phyloP scores from a whole-genome alignment of 2,888 invertebrate species.

The Pseudococcus longispinus region DNA sequence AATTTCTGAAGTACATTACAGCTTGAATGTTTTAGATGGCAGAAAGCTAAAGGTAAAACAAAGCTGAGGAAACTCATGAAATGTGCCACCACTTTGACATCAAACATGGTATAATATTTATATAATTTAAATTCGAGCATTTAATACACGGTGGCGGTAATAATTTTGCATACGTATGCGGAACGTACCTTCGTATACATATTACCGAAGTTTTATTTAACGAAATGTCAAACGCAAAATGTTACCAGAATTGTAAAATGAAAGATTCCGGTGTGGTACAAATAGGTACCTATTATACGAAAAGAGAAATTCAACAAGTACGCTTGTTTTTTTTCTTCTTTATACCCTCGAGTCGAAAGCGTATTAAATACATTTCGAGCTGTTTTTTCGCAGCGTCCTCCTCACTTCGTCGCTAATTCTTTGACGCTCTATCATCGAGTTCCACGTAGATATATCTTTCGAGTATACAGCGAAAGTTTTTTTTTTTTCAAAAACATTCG shows the following conservation, averaged over 20 bases:
- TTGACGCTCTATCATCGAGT: not conserved
- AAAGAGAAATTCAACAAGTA: constrained; percentile 15
- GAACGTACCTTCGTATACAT: not conserved
- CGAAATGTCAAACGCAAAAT: not conserved
- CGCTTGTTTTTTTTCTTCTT: not conserved
- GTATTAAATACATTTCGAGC: not conserved
- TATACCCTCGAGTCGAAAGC: not conserved
- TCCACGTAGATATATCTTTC: not conserved
- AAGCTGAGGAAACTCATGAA: not conserved
- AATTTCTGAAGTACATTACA: not conserved
- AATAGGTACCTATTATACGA: not conserved
- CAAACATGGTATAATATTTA: not conserved
- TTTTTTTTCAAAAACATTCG: not conserved
- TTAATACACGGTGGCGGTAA: not conserved
- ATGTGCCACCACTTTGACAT: not conserved
- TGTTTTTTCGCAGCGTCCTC: not conserved
- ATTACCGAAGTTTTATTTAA: not conserved
- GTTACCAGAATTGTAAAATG: not conserved
- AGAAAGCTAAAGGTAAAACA: not conserved
- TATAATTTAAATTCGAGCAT: not conserved
- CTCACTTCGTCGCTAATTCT: not conserved
- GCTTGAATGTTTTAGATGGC: not conserved
- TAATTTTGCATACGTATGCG: not conserved
- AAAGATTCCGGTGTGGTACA: not conserved
- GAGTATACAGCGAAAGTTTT: not conserved